Evolutionary conservation across 2,888 invertebrate species (phyloP).

Genomic region (Lucinisca nassula): DNA sequence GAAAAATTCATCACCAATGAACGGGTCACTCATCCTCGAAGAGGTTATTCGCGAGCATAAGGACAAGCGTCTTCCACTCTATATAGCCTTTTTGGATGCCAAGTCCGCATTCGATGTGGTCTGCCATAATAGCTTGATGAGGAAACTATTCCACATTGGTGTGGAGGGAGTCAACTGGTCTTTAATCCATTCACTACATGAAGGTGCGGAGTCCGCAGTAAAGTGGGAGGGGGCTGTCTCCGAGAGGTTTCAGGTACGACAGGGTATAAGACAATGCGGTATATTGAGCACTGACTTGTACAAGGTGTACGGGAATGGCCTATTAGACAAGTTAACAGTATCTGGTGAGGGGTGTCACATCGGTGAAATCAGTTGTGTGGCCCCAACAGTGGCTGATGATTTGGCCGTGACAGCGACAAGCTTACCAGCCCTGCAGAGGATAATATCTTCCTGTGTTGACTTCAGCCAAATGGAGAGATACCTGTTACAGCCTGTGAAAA

Average conservation of each 20-base stretch:
- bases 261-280: conserved; percentile 28
- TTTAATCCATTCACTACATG: conserved; percentile 18
- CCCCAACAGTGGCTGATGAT: not conserved
- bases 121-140: conserved; percentile 14
- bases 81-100: conserved; percentile 24
- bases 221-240: conserved; percentile 15
- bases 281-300: conserved; percentile 25
- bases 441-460: no score
- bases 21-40: conserved; percentile 21
- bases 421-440: not conserved
- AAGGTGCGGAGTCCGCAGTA: not conserved
- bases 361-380: not conserved
- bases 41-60: conserved; percentile 13
- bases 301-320: conserved; percentile 32
- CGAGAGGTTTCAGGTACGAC: not conserved
- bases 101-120: conserved; percentile 47
- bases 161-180: conserved; percentile 10
- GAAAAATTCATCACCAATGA: conserved; percentile 1
- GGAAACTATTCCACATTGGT: conserved; percentile 21
- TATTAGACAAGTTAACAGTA: not conserved
- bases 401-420: not conserved
- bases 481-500: no score
- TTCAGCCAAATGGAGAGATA: no score
- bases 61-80: not conserved
- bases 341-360: not conserved